phyloP scores from a whole-genome alignment of 1,140 invertebrate species.

The Pseudomyrmex cubaensis region DNA sequence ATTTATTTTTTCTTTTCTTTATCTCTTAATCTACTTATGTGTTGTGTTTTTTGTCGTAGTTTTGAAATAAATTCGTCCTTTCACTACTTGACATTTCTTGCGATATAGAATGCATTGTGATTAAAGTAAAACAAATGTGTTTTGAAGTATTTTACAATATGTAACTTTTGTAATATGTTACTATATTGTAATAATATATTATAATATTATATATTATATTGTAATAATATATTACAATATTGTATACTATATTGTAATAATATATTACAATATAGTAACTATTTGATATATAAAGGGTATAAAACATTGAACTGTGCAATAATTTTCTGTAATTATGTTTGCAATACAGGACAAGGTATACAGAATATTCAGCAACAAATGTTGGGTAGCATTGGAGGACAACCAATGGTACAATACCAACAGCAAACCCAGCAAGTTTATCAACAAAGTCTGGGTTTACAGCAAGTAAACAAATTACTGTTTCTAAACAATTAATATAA shows the following conservation, averaged over 20 bases:
- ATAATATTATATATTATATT: too few relatives aligned
- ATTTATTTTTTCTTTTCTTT: not conserved
- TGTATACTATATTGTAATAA: too few relatives aligned
- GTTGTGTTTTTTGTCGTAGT: too few relatives aligned
- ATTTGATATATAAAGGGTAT: not conserved
- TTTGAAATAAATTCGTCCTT: too few relatives aligned
- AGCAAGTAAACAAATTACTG: constrained; percentile 79
- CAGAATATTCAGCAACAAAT: constrained; percentile 87
- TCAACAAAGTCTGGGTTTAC: constrained; percentile 86
- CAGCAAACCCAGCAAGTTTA: constrained; percentile 87
- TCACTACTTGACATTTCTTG: not conserved
- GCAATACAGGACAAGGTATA: constrained; percentile 82
- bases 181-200: too few relatives aligned
- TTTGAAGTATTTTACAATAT: not conserved
- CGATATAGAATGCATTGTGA: not conserved
- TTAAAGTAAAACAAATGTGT: not conserved
- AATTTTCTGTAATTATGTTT: constrained; percentile 32
- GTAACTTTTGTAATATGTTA: too few relatives aligned
- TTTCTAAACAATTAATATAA: not conserved
- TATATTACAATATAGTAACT: not conserved
- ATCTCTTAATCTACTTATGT: not conserved
- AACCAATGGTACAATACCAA: constrained; percentile 87
- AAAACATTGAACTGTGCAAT: constrained; percentile 2
- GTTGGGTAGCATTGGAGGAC: constrained; percentile 85
- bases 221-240: too few relatives aligned